Percentiles rank a stretch among this genome's conserved stretches.
Evolutionary conservation across 2,797 vertebrate genomes (phyloP).

Genomic region (Myripristis jacobus): DNA sequence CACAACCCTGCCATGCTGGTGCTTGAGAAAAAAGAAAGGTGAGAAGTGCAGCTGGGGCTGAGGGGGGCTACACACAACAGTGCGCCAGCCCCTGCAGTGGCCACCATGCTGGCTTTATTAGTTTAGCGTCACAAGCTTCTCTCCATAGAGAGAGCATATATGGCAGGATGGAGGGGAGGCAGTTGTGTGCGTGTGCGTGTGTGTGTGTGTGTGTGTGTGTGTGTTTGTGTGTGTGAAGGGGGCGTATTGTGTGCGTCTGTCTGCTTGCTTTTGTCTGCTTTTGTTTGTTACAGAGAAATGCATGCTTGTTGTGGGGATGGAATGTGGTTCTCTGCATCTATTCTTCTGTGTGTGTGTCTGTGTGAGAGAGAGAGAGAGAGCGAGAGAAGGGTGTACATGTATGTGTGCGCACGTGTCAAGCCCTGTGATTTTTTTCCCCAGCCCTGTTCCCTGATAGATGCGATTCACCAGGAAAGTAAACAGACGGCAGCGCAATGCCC

Average conservation of each 20-base stretch:
- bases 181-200: constrained; percentile 53
- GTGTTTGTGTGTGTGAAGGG: constrained; percentile 23
- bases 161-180: constrained; percentile 51
- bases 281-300: constrained; percentile 23
- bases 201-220: neutral
- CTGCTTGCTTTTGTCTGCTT: constrained; percentile 3
- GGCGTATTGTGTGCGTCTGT: constrained; percentile 35
- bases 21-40: constrained; percentile 55
- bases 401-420: constrained; percentile 16
- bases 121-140: constrained; percentile 71
- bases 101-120: constrained; percentile 79
- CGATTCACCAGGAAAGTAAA: constrained; percentile 60
- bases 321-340: constrained; percentile 9
- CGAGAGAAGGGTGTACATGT: neutral
- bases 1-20: constrained; percentile 55
- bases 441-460: constrained; percentile 44
- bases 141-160: constrained; percentile 59
- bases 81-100: constrained; percentile 65
- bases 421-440: constrained; percentile 35
- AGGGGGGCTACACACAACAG: constrained; percentile 65
- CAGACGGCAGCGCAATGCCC: constrained; percentile 37
- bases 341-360: constrained; percentile 1
- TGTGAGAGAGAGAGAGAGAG: neutral
- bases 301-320: constrained; percentile 19
- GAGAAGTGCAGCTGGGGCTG: constrained; percentile 55